phyloP scores from a whole-genome alignment of 1,140 invertebrate species.

The Musca vetustissima region DNA sequence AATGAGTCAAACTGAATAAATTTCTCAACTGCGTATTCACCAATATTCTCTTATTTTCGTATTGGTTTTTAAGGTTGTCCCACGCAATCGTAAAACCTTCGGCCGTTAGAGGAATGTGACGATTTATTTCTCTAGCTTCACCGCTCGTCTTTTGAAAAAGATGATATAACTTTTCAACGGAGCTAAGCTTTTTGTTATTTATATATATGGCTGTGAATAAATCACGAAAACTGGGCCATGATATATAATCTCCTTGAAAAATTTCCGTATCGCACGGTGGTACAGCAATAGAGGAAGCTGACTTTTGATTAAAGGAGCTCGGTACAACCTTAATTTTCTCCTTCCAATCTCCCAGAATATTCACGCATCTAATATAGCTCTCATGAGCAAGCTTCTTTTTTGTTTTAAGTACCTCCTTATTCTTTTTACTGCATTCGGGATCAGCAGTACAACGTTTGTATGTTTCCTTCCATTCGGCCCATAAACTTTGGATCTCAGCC shows the following conservation, averaged over 20 bases:
- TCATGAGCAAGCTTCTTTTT: no score
- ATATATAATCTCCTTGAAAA: not conserved
- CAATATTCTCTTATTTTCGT: not conserved
- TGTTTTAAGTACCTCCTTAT: no score
- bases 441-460: no score
- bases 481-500: no score
- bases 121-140: no score
- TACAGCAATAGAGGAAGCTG: not conserved
- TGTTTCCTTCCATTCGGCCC: no score
- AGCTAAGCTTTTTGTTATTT: not conserved
- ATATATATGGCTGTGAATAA: not conserved
- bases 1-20: not conserved
- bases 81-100: not conserved
- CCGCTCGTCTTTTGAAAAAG: no score
- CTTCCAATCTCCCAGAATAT: no score
- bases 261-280: not conserved
- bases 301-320: no score
- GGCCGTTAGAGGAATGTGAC: not conserved
- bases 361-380: no score
- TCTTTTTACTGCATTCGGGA: no score
- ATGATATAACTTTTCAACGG: slow-evolving; percentile 1
- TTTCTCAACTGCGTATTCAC: not conserved
- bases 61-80: not conserved
- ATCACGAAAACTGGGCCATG: not conserved
- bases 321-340: no score